Evolutionary conservation across 1,140 invertebrate species (phyloP).

Genomic region (Drosophila ogumai): DNA sequence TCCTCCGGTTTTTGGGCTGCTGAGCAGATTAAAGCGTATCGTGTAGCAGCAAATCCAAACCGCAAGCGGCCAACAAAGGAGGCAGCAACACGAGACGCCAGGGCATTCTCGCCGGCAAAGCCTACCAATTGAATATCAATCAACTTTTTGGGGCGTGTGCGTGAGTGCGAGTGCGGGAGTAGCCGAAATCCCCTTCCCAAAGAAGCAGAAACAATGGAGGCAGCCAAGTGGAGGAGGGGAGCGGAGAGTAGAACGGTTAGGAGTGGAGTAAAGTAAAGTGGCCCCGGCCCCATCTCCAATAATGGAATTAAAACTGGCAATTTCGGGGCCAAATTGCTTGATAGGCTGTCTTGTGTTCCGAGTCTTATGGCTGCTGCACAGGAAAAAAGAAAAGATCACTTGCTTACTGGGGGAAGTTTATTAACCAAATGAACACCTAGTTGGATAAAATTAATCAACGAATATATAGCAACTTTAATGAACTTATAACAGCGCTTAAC

Average conservation of each 20-base stretch:
- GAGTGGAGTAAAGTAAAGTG: conserved; percentile 24
- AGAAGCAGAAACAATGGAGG: conserved; percentile 33
- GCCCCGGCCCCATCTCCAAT: conserved; percentile 31
- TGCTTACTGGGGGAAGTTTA: not conserved
- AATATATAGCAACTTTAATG: not conserved
- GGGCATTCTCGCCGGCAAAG: conserved; percentile 51
- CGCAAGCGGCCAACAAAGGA: conserved; percentile 63
- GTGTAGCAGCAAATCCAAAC: conserved; percentile 81
- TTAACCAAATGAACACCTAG: too few species aligned
- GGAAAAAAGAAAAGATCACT: conserved; percentile 1
- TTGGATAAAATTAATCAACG: not conserved
- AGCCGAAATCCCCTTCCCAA: conserved; percentile 29
- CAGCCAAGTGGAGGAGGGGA: conserved; percentile 7
- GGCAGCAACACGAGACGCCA: conserved; percentile 7
- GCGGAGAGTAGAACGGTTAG: not conserved
- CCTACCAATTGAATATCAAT: conserved; percentile 84
- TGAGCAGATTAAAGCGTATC: conserved; percentile 77
- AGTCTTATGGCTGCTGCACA: conserved; percentile 19
- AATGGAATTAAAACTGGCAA: conserved; percentile 84
- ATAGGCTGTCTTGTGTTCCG: conserved; percentile 54
- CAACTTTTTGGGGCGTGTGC: conserved; percentile 66
- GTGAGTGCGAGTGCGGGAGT: conserved; percentile 19
- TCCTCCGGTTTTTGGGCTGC: conserved; percentile 20
- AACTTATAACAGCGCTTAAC: not conserved
- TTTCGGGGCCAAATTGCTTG: conserved; percentile 64